Conservation (phyloP, 2,797 vertebrate species). For the Urocyon cinereoargenteus region DNA sequence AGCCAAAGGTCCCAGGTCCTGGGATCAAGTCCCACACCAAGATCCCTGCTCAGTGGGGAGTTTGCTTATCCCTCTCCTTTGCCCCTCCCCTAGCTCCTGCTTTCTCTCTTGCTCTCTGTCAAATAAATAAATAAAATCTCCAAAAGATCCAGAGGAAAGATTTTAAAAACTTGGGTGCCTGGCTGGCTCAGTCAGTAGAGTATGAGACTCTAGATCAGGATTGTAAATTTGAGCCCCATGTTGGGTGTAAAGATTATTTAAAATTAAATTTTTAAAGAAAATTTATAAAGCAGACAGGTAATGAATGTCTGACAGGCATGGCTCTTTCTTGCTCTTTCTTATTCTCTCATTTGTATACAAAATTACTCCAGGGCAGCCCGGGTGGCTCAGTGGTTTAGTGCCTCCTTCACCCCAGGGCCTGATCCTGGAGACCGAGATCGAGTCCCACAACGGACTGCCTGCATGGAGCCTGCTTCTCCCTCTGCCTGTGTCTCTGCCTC, state of each 20-base stretch:
- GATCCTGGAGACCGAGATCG: too few relatives aligned
- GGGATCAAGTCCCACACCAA: background rate
- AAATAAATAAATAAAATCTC: background rate
- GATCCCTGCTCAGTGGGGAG: background rate
- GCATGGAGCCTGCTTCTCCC: too few relatives aligned
- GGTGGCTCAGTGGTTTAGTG: too few relatives aligned
- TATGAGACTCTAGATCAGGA: background rate
- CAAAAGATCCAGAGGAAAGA: slow-evolving; percentile 32
- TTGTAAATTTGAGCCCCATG: background rate
- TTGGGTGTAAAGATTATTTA: background rate
- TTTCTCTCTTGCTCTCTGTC: background rate
- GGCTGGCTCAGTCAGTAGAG: background rate
- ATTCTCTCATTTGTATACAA: slow-evolving; percentile 30
- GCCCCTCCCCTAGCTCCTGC: background rate
- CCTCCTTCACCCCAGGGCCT: too few relatives aligned
- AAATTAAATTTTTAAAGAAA: background rate
- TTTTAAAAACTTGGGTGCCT: background rate
- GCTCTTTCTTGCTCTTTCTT: background rate
- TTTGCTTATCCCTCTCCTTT: background rate
- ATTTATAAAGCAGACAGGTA: slow-evolving; percentile 1
- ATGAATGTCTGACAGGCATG: slow-evolving; percentile 11
- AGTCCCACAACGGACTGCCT: too few relatives aligned
- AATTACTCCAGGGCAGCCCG: background rate
- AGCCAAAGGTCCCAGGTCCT: background rate
- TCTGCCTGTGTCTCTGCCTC: too few relatives aligned